Percentiles rank a stretch among this genome's conserved stretches.
Conservation (phyloP, 2,888 invertebrate species). For the Tachina lurida region DNA sequence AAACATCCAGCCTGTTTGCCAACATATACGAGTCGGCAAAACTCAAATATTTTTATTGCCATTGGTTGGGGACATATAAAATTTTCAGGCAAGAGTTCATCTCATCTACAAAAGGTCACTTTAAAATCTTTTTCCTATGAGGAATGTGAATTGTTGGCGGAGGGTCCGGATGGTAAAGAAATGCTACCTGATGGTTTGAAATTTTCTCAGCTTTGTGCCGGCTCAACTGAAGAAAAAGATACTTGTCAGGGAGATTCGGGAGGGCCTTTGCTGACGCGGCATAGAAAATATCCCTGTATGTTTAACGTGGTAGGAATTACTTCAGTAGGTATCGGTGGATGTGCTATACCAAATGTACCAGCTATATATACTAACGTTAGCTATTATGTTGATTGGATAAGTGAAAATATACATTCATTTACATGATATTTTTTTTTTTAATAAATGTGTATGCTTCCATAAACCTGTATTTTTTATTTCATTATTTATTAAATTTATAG, state of each 20-base stretch:
- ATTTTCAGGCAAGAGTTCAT: conserved; percentile 77
- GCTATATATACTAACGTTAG: conserved; percentile 77
- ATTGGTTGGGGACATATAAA: conserved; percentile 84
- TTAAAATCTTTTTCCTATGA: conserved; percentile 80
- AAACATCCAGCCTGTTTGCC: conserved; percentile 84
- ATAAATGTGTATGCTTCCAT: background rate
- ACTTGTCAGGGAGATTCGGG: conserved; percentile 80
- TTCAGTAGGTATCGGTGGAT: conserved; percentile 75
- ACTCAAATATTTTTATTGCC: conserved; percentile 79
- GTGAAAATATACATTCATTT: conserved; percentile 6
- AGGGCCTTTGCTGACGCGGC: conserved; percentile 77
- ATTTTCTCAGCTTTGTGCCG: conserved; percentile 76
- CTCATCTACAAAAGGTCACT: conserved; percentile 84
- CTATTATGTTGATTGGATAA: conserved; percentile 77
- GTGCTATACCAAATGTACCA: conserved; percentile 77
- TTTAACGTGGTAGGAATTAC: conserved; percentile 77
- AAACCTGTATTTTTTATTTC: background rate
- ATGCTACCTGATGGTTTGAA: conserved; percentile 73
- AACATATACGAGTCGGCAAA: conserved; percentile 67
- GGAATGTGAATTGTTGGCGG: conserved; percentile 69
- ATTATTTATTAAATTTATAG: background rate
- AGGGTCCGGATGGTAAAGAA: conserved; percentile 64
- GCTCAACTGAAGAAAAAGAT: conserved; percentile 75
- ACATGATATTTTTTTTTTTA: background rate
- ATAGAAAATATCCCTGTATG: conserved; percentile 77